Conservation (phyloP, 1,140 invertebrate species). For the Musca domestica region DNA sequence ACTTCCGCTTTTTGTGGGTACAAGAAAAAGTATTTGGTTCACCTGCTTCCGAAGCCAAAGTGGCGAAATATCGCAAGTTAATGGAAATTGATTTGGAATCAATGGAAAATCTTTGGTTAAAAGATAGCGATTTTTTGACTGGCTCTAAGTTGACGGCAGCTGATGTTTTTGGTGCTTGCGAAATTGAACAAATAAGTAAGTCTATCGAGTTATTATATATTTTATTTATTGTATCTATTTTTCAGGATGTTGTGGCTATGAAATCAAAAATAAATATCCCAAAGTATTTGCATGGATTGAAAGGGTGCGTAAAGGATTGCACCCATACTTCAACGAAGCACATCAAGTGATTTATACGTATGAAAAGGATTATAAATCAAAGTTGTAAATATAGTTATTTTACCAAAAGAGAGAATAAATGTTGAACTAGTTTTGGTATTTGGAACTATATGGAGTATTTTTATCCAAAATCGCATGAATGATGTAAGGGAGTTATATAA, state of each 20-base stretch:
- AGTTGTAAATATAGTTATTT: constrained; percentile 30
- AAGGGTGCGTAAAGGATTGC: constrained; percentile 58
- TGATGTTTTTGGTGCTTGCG: constrained; percentile 75
- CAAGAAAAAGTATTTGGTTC: constrained; percentile 57
- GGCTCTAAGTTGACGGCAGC: constrained; percentile 70
- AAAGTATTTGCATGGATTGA: constrained; percentile 64
- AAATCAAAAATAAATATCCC: constrained; percentile 59
- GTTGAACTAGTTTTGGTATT: too few species aligned
- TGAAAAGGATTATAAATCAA: constrained; percentile 42
- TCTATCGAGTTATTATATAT: not conserved
- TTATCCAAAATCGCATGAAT: too few species aligned
- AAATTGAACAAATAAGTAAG: constrained; percentile 79
- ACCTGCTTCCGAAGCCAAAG: constrained; percentile 50
- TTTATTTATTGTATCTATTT: constrained; percentile 15
- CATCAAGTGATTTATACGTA: constrained; percentile 54
- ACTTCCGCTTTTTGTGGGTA: constrained; percentile 63
- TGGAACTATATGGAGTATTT: too few species aligned
- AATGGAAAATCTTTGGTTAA: constrained; percentile 65
- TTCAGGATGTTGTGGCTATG: constrained; percentile 62
- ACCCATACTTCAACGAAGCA: constrained; percentile 66
- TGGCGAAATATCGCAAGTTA: constrained; percentile 51
- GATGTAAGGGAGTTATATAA: too few species aligned
- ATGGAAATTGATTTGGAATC: constrained; percentile 58
- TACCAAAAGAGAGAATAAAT: too few species aligned
- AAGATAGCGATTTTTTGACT: constrained; percentile 62